phyloP scores from a whole-genome alignment of 2,797 vertebrate genomes.

The Esox masquinongy region DNA sequence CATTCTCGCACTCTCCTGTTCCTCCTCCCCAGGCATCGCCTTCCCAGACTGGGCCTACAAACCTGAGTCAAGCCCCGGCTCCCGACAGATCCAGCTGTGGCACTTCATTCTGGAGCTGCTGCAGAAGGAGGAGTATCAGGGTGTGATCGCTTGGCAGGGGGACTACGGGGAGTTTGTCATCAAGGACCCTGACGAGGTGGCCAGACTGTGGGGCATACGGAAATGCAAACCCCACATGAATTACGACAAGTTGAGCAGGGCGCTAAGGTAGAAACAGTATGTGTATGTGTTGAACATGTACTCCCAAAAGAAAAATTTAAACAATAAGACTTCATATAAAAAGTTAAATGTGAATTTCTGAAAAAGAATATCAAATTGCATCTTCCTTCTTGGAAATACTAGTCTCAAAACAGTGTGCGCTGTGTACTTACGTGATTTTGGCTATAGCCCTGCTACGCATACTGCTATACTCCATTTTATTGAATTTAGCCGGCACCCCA shows the following conservation, averaged over 20 bases:
- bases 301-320: slow-evolving; percentile 70
- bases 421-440: slow-evolving; percentile 41
- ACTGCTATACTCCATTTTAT: slow-evolving; percentile 12
- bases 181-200: slow-evolving; percentile 94
- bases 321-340: slow-evolving; percentile 65
- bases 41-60: slow-evolving; percentile 97
- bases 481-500: slow-evolving; percentile 6
- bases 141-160: slow-evolving; percentile 92
- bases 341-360: slow-evolving; percentile 74
- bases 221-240: slow-evolving; percentile 98
- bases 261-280: slow-evolving; percentile 76
- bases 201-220: slow-evolving; percentile 88
- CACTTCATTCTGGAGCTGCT: slow-evolving; percentile 93
- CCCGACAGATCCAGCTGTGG: slow-evolving; percentile 94
- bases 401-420: slow-evolving; percentile 35
- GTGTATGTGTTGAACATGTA: background rate
- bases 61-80: slow-evolving; percentile 91
- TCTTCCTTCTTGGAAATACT: slow-evolving; percentile 23
- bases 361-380: slow-evolving; percentile 40
- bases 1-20: slow-evolving; percentile 49
- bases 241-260: slow-evolving; percentile 93
- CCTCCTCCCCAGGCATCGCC: slow-evolving; percentile 79
- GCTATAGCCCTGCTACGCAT: slow-evolving; percentile 27
- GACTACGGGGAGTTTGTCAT: slow-evolving; percentile 95
- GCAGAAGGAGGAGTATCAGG: slow-evolving; percentile 91